phyloP scores from a whole-genome alignment of 1,140 invertebrate species.

The Micrasema minimum region DNA sequence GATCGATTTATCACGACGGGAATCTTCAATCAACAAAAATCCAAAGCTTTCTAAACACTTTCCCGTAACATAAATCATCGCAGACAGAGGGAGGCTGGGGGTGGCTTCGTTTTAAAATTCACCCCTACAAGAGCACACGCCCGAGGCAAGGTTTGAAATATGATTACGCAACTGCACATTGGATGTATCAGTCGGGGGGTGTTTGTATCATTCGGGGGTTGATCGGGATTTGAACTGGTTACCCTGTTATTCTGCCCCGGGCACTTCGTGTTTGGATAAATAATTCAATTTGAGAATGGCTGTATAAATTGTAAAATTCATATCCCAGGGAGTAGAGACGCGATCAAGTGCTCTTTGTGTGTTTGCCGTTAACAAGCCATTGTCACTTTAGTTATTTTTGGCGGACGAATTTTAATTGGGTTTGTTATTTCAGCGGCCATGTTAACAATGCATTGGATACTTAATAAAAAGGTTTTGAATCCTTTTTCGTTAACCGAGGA shows the following conservation, averaged over 20 bases:
- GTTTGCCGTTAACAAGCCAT: slow-evolving; percentile 46
- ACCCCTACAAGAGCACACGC: slow-evolving; percentile 36
- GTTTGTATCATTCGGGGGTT: slow-evolving; percentile 12
- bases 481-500: too few species aligned
- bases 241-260: slow-evolving; percentile 42
- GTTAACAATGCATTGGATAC: slow-evolving; percentile 3
- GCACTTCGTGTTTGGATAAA: slow-evolving; percentile 53
- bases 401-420: slow-evolving; percentile 20
- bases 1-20: slow-evolving; percentile 31
- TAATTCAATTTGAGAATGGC: slow-evolving; percentile 55
- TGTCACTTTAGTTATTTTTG: slow-evolving; percentile 38
- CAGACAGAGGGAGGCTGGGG: neutral
- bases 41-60: slow-evolving; percentile 35
- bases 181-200: slow-evolving; percentile 45
- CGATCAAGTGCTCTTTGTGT: slow-evolving; percentile 22
- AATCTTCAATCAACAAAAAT: slow-evolving; percentile 38
- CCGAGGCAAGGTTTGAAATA: slow-evolving; percentile 48
- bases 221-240: slow-evolving; percentile 34
- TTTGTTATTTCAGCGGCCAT: slow-evolving; percentile 33
- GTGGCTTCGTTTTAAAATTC: slow-evolving; percentile 46
- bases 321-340: slow-evolving; percentile 39
- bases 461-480: too few species aligned
- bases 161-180: slow-evolving; percentile 50
- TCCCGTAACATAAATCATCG: slow-evolving; percentile 33
- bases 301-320: slow-evolving; percentile 56